Evolutionary conservation across 1,140 invertebrate genomes (phyloP).

Genomic region (Meloidogyne exigua): DNA sequence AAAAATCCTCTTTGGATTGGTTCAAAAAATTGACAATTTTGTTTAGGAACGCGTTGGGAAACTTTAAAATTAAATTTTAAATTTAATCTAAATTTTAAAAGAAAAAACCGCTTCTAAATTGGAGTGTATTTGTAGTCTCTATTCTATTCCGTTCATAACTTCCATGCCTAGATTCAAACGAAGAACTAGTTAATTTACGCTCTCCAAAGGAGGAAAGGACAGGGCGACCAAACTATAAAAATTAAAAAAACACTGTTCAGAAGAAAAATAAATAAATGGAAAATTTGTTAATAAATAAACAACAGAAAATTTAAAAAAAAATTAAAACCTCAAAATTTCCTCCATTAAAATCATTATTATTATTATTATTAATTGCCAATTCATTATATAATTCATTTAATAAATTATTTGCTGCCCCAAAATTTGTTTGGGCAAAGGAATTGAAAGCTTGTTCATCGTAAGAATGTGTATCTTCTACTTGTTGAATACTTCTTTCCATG

Average conservation of each 20-base stretch:
- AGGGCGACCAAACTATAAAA: constrained; percentile 19
- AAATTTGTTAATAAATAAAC: too few relatives aligned
- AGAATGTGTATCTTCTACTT: constrained; percentile 23
- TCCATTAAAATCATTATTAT: background rate
- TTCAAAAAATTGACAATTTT: constrained; percentile 24
- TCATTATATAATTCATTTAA: constrained; percentile 39
- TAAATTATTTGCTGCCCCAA: constrained; percentile 28
- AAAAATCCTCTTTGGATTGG: constrained; percentile 22
- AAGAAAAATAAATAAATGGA: too few relatives aligned
- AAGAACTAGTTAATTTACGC: constrained; percentile 29
- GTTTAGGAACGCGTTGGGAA: constrained; percentile 24
- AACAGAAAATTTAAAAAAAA: too few relatives aligned
- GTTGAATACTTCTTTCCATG: constrained; percentile 26
- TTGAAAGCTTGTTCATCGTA: constrained; percentile 31
- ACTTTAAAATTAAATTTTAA: constrained; percentile 26
- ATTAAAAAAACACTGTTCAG: too few relatives aligned
- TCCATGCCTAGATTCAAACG: constrained; percentile 30
- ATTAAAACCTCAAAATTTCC: background rate
- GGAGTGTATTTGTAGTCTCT: background rate
- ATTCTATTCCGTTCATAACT: constrained; percentile 1
- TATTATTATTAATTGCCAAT: constrained; percentile 13
- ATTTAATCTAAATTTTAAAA: constrained; percentile 5
- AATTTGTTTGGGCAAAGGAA: constrained; percentile 32
- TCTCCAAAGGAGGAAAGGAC: constrained; percentile 14
- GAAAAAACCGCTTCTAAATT: background rate